Evolutionary conservation across 2,888 invertebrate species (phyloP).

Genomic region (Nephrotoma flavescens): DNA sequence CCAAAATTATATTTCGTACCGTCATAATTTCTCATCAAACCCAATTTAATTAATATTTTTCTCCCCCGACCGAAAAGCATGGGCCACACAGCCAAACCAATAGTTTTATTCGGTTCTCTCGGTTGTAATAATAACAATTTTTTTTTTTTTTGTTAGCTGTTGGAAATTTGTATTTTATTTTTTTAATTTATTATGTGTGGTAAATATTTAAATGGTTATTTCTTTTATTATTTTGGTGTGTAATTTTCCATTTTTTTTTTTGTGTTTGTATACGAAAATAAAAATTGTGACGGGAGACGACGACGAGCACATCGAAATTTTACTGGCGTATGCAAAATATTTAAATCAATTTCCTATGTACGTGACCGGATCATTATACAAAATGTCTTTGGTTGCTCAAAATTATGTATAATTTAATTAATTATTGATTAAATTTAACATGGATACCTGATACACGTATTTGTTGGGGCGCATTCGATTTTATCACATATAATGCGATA

Average conservation of each 20-base stretch:
- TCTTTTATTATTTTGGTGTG: not conserved
- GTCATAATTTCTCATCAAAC: not conserved
- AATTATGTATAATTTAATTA: no score
- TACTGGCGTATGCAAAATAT: no score
- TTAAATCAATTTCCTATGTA: no score
- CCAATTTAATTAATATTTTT: not conserved
- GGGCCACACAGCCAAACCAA: not conserved
- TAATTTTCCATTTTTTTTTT: not conserved
- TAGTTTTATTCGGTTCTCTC: not conserved
- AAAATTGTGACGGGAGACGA: no score
- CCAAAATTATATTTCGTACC: not conserved
- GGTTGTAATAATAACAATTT: no score
- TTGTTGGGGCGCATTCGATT: no score
- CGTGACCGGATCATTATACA: no score
- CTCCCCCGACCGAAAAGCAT: not conserved
- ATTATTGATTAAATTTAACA: no score
- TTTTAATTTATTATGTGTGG: not conserved
- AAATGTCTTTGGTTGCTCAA: no score
- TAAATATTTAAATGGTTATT: not conserved
- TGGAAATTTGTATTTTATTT: not conserved
- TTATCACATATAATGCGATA: no score
- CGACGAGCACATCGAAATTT: no score
- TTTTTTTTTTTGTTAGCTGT: not conserved
- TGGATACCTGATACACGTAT: no score
- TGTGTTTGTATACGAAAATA: not conserved